Base-by-base conservation (phyloP, 1,140 invertebrate genomes). In the Meloidogyne chitwoodi region DNA sequence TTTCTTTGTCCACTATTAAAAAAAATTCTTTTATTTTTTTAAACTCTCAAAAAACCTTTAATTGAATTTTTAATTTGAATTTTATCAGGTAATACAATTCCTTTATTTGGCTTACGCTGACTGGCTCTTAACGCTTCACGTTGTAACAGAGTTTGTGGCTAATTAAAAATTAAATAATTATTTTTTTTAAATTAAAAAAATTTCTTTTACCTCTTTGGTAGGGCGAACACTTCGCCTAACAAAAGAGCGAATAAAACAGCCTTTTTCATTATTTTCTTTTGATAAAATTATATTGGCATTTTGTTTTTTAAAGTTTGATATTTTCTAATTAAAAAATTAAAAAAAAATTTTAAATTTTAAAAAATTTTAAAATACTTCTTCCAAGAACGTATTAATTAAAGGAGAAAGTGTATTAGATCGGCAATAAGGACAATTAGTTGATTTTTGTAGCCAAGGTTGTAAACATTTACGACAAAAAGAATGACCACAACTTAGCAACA, bases 391-490 rank as follows among this genome's bases (percentile, higher is more conserved):
- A 63, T 72, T 72, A 14, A 63, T 29, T 27, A 72, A 31, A n/a
- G 70, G 70, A 56, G 22, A 29, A 56, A 72, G 44, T 27, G 70
- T 72, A 19, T 27, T 56, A 26, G 48, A 48, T 24, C 70, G 70
- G 22, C 70, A 72, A n/a, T 56, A 72, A 44, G 70, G 70, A 63
- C 70, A 72, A 61, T 62, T 48, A 29, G 70, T 72, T 27, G 70
- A 38, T 31, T 63, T 56, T 8, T 41, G 44, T 10, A 72, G n/a
- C 70, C 70, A 72, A 26, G 70, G 70, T 41, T 72, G 38, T 10
- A 72, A 19, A 72, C 70, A 72, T 27, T 26, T 56, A 24, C 70
- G 70, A n/a, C 70, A 72, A 63, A 72, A 72, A 1, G 70, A 72
- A 63, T 72, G 70, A 31, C 70, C 70, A 31, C 70, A 72, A 63